Conservation (phyloP, 2,888 invertebrate species). For the Cheilosia vulpina region DNA sequence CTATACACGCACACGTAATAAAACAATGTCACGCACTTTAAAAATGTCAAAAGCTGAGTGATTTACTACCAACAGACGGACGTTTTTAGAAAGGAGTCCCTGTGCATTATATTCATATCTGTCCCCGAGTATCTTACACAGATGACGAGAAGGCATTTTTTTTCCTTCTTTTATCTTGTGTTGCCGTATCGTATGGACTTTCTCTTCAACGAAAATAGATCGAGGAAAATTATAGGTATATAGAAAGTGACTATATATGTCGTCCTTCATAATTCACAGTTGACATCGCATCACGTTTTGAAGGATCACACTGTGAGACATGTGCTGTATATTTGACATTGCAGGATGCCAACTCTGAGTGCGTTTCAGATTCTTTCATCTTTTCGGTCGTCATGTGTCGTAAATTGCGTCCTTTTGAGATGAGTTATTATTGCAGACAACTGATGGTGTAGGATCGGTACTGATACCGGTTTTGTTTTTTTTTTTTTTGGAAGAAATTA, state of each 20-base stretch:
- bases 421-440: slow-evolving; percentile 53
- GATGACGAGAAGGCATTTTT: slow-evolving; percentile 59
- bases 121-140: slow-evolving; percentile 64
- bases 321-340: slow-evolving; percentile 45
- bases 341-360: slow-evolving; percentile 33
- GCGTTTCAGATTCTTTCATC: slow-evolving; percentile 45
- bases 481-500: slow-evolving; percentile 43
- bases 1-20: slow-evolving; percentile 79
- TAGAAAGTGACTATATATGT: slow-evolving; percentile 5
- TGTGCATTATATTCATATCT: slow-evolving; percentile 74
- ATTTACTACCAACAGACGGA: slow-evolving; percentile 81
- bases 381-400: slow-evolving; percentile 46
- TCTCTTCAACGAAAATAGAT: slow-evolving; percentile 71
- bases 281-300: slow-evolving; percentile 66
- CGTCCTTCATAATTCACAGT: slow-evolving; percentile 46
- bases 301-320: slow-evolving; percentile 70
- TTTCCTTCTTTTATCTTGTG: slow-evolving; percentile 17
- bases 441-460: not conserved
- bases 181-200: slow-evolving; percentile 50
- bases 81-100: slow-evolving; percentile 74
- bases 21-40: slow-evolving; percentile 84
- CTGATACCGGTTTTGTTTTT: slow-evolving; percentile 1
- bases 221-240: slow-evolving; percentile 17
- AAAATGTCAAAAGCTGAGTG: slow-evolving; percentile 84
- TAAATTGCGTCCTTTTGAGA: slow-evolving; percentile 66